Evolutionary conservation across 2,113 vertebrate species (phyloP).

Genomic region (Bolborhynchus lineola): DNA sequence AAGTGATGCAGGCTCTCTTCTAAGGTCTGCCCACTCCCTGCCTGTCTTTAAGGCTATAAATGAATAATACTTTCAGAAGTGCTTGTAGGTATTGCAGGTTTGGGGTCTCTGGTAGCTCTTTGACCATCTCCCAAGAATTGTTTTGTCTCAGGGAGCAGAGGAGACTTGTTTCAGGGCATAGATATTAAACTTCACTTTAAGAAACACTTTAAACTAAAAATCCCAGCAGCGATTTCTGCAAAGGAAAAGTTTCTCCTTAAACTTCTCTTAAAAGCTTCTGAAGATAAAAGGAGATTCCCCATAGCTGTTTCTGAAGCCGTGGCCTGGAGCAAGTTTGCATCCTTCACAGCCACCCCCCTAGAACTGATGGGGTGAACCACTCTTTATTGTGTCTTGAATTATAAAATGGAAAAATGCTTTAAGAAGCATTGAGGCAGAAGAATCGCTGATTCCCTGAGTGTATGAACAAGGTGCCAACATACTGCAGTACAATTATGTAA

Average conservation of each 20-base stretch:
- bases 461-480: background rate
- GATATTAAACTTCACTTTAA: background rate
- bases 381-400: background rate
- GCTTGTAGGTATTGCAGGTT: background rate
- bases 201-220: background rate
- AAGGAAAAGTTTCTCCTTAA: background rate
- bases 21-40: background rate
- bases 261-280: background rate
- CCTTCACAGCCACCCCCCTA: background rate
- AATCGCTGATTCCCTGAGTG: background rate
- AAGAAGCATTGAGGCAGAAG: background rate
- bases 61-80: background rate
- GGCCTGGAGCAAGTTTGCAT: slow-evolving; percentile 18
- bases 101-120: background rate
- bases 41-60: background rate
- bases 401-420: background rate
- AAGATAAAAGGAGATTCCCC: slow-evolving; percentile 52
- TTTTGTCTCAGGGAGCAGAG: background rate
- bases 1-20: background rate
- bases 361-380: background rate
- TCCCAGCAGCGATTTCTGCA: background rate
- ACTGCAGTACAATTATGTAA: slow-evolving; percentile 1
- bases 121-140: background rate
- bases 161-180: background rate
- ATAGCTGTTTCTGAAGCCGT: slow-evolving; percentile 33